These are phyloP conservation scores for Tinamus major DNA, from an alignment of 2,797 vertebrate species.

Conservation along the genomic window DNA sequence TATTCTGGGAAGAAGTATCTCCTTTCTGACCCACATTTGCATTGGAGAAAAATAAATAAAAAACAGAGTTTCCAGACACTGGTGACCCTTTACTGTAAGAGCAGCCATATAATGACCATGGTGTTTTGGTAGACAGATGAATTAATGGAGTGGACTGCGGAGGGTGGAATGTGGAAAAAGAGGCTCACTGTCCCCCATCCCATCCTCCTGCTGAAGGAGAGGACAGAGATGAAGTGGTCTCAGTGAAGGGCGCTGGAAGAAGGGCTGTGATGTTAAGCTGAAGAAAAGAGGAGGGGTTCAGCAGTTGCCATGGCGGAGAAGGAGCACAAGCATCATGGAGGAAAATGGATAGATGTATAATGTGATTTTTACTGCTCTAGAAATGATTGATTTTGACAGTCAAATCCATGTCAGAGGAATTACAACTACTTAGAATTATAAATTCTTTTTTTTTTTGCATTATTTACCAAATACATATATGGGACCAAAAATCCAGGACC, in stretches of 20 bases:
- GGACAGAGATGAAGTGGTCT: neutral
- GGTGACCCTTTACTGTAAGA: neutral
- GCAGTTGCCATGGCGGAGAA: neutral
- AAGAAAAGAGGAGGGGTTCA: neutral
- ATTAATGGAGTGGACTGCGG: neutral
- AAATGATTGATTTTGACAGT: neutral
- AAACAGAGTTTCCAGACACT: neutral
- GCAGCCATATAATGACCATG: accelerated
- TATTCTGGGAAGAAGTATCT: neutral
- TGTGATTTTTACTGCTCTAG: neutral
- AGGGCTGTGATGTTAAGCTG: neutral
- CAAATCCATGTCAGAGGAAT: neutral
- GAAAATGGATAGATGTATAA: neutral
- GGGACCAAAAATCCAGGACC: neutral
- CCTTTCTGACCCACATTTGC: neutral
- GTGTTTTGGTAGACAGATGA: neutral
- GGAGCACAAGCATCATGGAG: neutral
- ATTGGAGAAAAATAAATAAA: neutral
- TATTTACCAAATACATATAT: neutral
- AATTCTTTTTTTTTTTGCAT: neutral
- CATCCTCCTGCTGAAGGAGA: neutral
- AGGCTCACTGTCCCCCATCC: neutral
- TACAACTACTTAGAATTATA: neutral
- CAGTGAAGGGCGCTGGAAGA: neutral
- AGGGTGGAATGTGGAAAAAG: neutral